Evolutionary conservation across 2,113 vertebrate genomes (phyloP), one percentile per base, ranked within the genome.

Genomic region (Tachycineta bicolor): DNA sequence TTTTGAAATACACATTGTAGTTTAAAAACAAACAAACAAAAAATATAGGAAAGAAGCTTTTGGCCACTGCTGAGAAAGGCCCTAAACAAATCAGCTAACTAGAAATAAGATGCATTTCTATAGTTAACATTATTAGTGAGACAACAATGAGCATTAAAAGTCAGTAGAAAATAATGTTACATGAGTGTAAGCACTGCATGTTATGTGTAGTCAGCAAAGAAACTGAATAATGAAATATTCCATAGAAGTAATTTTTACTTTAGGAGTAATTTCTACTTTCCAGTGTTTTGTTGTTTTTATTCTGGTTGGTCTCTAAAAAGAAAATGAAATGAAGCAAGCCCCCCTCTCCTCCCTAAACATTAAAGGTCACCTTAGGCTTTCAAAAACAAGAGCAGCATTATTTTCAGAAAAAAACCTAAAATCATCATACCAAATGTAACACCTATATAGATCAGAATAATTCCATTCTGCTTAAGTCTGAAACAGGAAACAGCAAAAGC

Each of bases 341-440:
- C 8, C 29, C 8, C 6, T 12, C 2, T 9, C 3, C 5, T 18
- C 14, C 14, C 41, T 0, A 3, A 56, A 25, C 6, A 8, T 33
- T 56, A 39, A 80, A 46, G 12, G 44, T 39, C 6, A 41, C 22
- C 14, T 50, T 46, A 68, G 53, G 17, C 7, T 58, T 83, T 71
- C 64, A 33, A 77, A 89, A 91, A 64, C 9, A 87, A 10, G 9
- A 83, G 1, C 4, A 71, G 4, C 10, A 63, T 63, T 84, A 41
- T 62, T 89, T 92, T 82, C 26, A 64, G 44, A 50, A 90, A 75
- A 71, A 6, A 20, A 75, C 5, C 3, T 75, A 56, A 52, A 76
- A 73, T 56, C 37, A 15, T 26, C 41, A 1, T 49, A 39, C 69
- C 26, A 76, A 64, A 67, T 34, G 7, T 60, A 76, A 63, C 10